Percentiles rank a stretch among this genome's conserved stretches.
phyloP scores from a whole-genome alignment of 2,797 vertebrate genomes.

The Scyliorhinus canicula region DNA sequence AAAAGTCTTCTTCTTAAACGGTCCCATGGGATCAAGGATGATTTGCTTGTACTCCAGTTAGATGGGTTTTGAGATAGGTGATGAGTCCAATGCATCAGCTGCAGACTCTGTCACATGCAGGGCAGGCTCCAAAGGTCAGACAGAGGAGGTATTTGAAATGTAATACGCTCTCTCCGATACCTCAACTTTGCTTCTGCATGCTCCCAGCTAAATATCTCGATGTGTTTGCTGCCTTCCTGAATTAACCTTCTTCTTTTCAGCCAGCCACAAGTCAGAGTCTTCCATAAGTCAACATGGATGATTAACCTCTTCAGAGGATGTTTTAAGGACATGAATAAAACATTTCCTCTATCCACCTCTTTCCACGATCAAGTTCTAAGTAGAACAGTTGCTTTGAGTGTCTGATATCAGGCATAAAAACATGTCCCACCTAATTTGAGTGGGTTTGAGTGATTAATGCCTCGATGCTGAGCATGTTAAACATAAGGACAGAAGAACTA shows the following conservation, averaged over 20 bases:
- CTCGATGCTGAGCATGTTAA: background rate
- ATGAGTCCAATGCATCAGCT: background rate
- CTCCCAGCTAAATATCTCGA: background rate
- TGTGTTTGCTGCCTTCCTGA: background rate
- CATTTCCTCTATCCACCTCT: background rate
- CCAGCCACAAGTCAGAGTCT: background rate
- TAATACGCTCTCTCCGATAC: background rate
- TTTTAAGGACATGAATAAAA: background rate
- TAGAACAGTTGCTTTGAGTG: background rate
- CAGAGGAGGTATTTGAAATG: background rate
- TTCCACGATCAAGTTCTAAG: background rate
- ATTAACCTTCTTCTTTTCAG: background rate
- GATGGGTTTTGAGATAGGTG: background rate
- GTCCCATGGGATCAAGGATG: background rate
- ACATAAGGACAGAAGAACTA: too few relatives aligned
- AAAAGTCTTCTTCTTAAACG: background rate
- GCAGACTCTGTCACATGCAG: background rate
- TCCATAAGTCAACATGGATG: background rate
- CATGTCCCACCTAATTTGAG: background rate
- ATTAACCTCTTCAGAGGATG: background rate
- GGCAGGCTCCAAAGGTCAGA: background rate
- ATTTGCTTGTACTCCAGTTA: background rate
- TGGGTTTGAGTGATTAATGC: background rate
- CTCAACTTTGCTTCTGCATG: too few relatives aligned
- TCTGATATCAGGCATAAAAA: background rate